phyloP scores from a whole-genome alignment of 2,797 vertebrate species.

The Rhodeus uyekii region DNA sequence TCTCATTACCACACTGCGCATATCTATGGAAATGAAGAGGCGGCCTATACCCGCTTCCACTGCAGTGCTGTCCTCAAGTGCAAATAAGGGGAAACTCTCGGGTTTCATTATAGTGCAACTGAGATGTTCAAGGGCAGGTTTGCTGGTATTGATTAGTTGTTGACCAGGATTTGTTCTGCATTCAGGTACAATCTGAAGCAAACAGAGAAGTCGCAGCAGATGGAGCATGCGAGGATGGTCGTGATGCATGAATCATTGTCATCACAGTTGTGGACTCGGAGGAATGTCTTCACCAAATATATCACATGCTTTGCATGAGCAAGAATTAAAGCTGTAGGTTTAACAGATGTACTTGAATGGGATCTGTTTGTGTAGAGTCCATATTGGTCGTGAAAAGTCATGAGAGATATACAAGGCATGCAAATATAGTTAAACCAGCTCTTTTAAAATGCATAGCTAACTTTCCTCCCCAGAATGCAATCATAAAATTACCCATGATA shows the following conservation, averaged over 20 bases:
- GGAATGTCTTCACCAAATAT: constrained; percentile 61
- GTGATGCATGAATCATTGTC: constrained; percentile 58
- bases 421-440: background rate
- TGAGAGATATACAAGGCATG: background rate
- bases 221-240: constrained; percentile 20
- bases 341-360: constrained; percentile 25
- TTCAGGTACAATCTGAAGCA: constrained; percentile 42
- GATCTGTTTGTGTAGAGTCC: constrained; percentile 9
- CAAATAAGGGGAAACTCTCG: constrained; percentile 38
- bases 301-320: constrained; percentile 54
- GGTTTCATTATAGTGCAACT: constrained; percentile 52
- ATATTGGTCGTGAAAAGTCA: constrained; percentile 14
- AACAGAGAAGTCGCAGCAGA: constrained; percentile 33
- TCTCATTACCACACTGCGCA: constrained; percentile 41
- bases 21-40: constrained; percentile 45
- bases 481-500: background rate
- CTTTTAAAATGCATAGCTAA: background rate
- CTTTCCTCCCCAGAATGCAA: background rate
- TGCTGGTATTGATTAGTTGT: constrained; percentile 58
- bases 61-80: constrained; percentile 45
- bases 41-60: constrained; percentile 29
- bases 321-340: constrained; percentile 20
- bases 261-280: constrained; percentile 57
- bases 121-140: constrained; percentile 49
- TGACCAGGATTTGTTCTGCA: constrained; percentile 57